These are phyloP conservation scores for Hippoglossus stenolepis DNA, from an alignment of 2,113 vertebrate genomes.

Conservation along the genomic window DNA sequence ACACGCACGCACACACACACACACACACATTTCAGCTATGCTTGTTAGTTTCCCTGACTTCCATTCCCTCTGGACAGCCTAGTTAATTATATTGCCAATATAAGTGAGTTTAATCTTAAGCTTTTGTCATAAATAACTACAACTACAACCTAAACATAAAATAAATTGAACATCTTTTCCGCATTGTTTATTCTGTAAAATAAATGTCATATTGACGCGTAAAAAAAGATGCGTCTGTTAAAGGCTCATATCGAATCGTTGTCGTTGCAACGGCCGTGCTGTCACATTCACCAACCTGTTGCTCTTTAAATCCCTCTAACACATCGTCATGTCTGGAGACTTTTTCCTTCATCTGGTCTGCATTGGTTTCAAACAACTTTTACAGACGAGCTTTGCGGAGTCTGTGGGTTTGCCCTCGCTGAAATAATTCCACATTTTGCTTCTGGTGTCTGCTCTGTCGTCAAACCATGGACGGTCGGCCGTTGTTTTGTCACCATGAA, in stretches of 20 bases:
- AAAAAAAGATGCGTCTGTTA: too few species aligned
- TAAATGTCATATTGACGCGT: too few species aligned
- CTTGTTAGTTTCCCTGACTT: neutral
- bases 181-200: too few species aligned
- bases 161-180: too few species aligned
- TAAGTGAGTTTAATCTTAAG: too few species aligned
- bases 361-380: neutral
- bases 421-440: neutral
- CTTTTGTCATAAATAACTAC: too few species aligned
- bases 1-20: conserved; percentile 1
- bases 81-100: neutral
- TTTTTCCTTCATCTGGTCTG: neutral
- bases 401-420: neutral
- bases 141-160: too few species aligned
- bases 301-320: neutral
- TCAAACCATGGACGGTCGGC: neutral
- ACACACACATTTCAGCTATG: neutral
- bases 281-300: too few species aligned
- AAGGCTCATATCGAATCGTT: too few species aligned
- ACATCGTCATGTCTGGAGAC: too few species aligned
- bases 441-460: neutral
- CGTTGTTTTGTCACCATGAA: neutral
- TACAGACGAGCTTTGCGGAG: neutral
- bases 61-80: neutral
- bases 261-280: too few species aligned